Base-by-base conservation (phyloP, 2,888 invertebrate species). In the Encarsia formosa region DNA sequence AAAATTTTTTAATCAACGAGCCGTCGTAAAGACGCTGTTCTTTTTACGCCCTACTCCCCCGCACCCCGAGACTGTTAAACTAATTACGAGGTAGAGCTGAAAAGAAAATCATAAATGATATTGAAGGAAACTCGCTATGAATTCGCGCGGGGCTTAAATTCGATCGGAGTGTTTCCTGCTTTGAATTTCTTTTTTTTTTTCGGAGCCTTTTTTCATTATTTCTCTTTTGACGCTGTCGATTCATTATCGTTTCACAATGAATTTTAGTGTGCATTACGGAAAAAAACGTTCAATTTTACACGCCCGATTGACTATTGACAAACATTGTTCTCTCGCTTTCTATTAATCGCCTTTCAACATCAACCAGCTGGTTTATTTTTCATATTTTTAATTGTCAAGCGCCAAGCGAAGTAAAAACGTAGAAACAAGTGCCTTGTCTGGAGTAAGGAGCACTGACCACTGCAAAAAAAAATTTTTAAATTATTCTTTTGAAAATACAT, bases 1-100 rank as follows among this genome's bases (percentile, higher is more conserved):
- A 47, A 52, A 52, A 52, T 44, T 35, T 52, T 52, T 43, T 52
- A 52, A 52, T 48, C 47, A 52, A 47, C 42, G 43, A 32, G 35
- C 45, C 42, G 42, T 41, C 37, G 52, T 47, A 35, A 47, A 52
- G 52, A 47, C 41, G 45, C 24, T 11, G 18, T 40, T n/a, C 2
- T 23, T 3, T 37, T 13, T 19, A 8, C 15, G 5, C 26, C 40
- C 15, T 40, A n/a, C 43, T 19, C 13, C 22, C 42, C 40, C 45
- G 43, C 44, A 50, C 29, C 38, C 29, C 46, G 19, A 20, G 41
- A 24, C 35, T 31, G 48, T 47, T 52, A 47, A 52, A 47, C 40
- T 42, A 52, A 52, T 48, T 47, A 47, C 43, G 43, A 48, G 18
- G n/a, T n/a, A 35, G 32, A 42, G 37, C 29, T 35, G 24, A 41